Evolutionary conservation across 2,113 vertebrate species (phyloP).

Genomic region (Aythya baeri): DNA sequence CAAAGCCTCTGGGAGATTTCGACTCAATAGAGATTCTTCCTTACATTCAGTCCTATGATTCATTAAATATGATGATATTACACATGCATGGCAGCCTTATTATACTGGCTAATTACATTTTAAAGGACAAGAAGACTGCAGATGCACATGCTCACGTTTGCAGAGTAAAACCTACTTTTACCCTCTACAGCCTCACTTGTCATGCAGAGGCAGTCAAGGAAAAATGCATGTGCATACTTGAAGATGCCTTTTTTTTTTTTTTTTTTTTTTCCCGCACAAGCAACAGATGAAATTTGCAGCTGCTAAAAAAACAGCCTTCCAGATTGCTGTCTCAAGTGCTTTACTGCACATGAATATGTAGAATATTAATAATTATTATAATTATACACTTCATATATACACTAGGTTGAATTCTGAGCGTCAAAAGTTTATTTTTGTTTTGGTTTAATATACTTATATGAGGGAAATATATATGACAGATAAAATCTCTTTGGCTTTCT

Average conservation of each 20-base stretch:
- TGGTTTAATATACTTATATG: constrained; percentile 30
- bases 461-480: constrained; percentile 44
- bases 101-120: neutral
- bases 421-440: constrained; percentile 47
- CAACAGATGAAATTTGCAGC: constrained; percentile 16
- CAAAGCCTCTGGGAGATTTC: neutral
- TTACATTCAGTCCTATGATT: neutral
- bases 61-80: neutral
- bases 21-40: neutral
- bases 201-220: neutral
- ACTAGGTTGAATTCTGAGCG: neutral
- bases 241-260: neutral
- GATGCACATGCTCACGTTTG: neutral
- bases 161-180: neutral
- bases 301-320: neutral
- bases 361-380: neutral
- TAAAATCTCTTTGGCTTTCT: constrained; percentile 56
- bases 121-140: neutral
- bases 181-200: neutral
- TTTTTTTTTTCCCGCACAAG: neutral
- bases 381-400: neutral
- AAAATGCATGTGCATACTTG: neutral
- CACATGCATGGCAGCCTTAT: neutral
- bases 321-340: neutral
- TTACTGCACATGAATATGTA: neutral